Conservation (phyloP, 2,113 vertebrate genomes). For the Cichladusa arquata region DNA sequence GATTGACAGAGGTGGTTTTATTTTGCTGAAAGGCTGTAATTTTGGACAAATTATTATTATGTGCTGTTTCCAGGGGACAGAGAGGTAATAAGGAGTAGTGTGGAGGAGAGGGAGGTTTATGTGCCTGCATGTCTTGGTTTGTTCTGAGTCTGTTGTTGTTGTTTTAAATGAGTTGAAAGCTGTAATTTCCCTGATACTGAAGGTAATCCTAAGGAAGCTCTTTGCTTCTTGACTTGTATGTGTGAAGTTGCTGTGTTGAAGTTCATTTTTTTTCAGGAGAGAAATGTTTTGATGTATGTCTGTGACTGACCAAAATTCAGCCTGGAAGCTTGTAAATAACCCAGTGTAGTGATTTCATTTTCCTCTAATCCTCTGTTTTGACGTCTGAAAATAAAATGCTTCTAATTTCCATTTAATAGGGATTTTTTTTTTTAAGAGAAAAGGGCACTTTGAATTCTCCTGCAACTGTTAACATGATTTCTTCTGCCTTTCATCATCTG, state of each 20-base stretch:
- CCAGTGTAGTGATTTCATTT: not conserved
- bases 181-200: slow-evolving; percentile 1
- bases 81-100: not conserved
- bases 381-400: slow-evolving; percentile 32
- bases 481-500: slow-evolving; percentile 24
- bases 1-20: not conserved
- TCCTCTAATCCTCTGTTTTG: slow-evolving; percentile 42
- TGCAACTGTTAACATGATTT: slow-evolving; percentile 22
- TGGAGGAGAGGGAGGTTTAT: not conserved
- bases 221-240: not conserved
- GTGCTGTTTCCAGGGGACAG: not conserved
- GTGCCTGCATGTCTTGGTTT: not conserved
- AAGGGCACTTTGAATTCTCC: not conserved
- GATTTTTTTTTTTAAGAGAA: slow-evolving; percentile 6
- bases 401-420: slow-evolving; percentile 34
- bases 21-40: slow-evolving; percentile 13
- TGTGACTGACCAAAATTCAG: not conserved
- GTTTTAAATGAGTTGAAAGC: not conserved
- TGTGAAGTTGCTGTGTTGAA: slow-evolving; percentile 16
- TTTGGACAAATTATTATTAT: slow-evolving; percentile 34
- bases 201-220: not conserved
- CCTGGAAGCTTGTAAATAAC: slow-evolving; percentile 39
- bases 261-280: not conserved
- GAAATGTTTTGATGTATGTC: not conserved
- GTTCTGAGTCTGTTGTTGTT: slow-evolving; percentile 34